Conservation (phyloP, 2,797 vertebrate species). For the Sarcoramphus papa region DNA sequence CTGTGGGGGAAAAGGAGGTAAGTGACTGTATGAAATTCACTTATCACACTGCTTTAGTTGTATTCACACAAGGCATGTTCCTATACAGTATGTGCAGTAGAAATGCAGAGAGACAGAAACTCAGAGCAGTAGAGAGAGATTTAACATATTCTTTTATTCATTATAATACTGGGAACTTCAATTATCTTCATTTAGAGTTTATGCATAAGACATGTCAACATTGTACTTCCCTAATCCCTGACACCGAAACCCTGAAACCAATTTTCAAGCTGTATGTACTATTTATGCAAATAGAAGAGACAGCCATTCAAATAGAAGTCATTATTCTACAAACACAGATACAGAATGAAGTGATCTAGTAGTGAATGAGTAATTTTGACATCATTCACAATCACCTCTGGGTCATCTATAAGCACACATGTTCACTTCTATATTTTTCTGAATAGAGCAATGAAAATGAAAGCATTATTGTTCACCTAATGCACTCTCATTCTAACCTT, state of each 20-base stretch:
- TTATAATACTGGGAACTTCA: neutral
- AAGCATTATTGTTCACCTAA: neutral
- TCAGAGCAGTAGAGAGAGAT: neutral
- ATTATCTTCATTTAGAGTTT: constrained; percentile 27
- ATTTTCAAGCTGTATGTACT: constrained; percentile 31
- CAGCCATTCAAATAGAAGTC: constrained; percentile 27
- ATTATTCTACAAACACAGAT: constrained; percentile 25
- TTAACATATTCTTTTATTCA: neutral
- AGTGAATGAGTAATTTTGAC: constrained; percentile 38
- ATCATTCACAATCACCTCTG: neutral
- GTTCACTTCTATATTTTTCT: neutral
- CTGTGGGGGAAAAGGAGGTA: neutral
- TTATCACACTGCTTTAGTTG: neutral
- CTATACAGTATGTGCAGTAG: neutral
- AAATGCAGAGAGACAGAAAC: neutral
- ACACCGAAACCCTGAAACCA: constrained; percentile 45
- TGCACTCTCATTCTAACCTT: neutral
- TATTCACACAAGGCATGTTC: neutral
- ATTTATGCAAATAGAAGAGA: constrained; percentile 52
- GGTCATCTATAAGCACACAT: neutral
- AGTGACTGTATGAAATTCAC: neutral
- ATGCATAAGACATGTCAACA: constrained; percentile 21
- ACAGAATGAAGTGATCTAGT: constrained; percentile 27
- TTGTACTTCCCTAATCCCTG: constrained; percentile 36
- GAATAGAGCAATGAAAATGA: neutral